These are phyloP conservation scores for Notarius quadriscutis DNA, from an alignment of 2,113 vertebrate species.

Conservation along the genomic window DNA sequence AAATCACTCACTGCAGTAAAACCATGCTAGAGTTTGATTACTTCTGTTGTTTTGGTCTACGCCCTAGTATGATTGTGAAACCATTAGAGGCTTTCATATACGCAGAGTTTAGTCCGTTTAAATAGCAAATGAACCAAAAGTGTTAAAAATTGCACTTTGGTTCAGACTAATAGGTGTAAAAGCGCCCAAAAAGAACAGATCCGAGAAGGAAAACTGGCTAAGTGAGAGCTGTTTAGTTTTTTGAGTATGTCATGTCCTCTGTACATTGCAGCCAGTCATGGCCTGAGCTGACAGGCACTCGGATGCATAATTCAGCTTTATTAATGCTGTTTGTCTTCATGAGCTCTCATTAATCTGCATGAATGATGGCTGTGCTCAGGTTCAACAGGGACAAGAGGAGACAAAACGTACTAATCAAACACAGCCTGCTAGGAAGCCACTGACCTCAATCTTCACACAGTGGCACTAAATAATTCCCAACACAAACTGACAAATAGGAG, in stretches of 20 bases:
- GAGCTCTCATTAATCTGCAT: conserved; percentile 24
- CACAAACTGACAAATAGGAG: conserved; percentile 42
- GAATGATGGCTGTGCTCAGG: conserved; percentile 19
- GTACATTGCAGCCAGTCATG: not conserved
- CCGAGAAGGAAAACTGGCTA: not conserved
- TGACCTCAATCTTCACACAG: conserved; percentile 47
- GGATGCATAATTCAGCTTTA: conserved; percentile 36
- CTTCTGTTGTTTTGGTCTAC: not conserved
- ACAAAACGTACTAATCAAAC: conserved; percentile 46
- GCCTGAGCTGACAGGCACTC: conserved; percentile 4
- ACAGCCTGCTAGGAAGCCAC: conserved; percentile 24
- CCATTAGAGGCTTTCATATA: not conserved
- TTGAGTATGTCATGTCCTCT: not conserved
- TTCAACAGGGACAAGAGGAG: conserved; percentile 10
- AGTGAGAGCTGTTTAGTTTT: not conserved
- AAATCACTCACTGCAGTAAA: not conserved
- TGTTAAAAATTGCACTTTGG: not conserved
- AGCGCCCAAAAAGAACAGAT: not conserved
- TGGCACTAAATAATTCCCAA: conserved; percentile 27
- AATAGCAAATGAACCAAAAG: not conserved
- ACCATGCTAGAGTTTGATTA: not conserved
- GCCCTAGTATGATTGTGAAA: not conserved
- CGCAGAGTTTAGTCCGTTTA: not conserved
- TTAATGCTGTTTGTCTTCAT: conserved; percentile 38
- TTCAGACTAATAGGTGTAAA: not conserved